Evolutionary conservation across 2,797 vertebrate genomes (phyloP), one percentile per base, ranked within the genome.

Genomic region (Micromesistius poutassou): DNA sequence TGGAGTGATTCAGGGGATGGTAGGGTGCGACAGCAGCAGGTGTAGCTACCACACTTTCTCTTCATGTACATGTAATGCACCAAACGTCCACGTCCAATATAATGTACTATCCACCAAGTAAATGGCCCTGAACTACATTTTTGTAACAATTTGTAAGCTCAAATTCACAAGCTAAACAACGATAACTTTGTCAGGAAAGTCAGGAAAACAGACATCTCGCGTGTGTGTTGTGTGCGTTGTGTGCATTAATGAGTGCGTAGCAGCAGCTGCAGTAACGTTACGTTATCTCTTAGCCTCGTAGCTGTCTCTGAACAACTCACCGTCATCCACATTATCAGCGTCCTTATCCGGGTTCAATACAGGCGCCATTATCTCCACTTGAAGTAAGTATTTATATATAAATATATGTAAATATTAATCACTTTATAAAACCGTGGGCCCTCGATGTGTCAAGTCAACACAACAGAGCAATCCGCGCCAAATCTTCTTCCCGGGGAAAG

Each of bases 401-500:
- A 6, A 35, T 35, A 42, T 42, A 13, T 42, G 14, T 5, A 4
- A n/a, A 50, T 71, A 79, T 28, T 2, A 22, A 30, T 73, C 30
- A 13, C 30, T 77, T 31, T 33, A 46, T 83, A 73, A 86, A 75
- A 83, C 78, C 75, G 33, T 31, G 36, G 36, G 22, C 14, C 50
- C n/a, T 25, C 0, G 30, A 33, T 68, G 19, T 22, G 9, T 38
- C 14, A 55, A 12, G 35, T 22, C 7, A 50, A 30, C 35, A 14
- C 8, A 77, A 81, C 87, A 85, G 82, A 30, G 16, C 72, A 77
- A 71, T 88, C 87, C 90, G 93, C 94, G 94, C 94, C 93, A 95
- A 95, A 88, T 85, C 73, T 2, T 22, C 74, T 94, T 94, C 91
- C 93, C 94, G 93, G 94, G 91, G 88, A 95, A 94, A 94, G 85